Conservation (phyloP, 2,888 invertebrate genomes). For the Macrosiphum euphorbiae region DNA sequence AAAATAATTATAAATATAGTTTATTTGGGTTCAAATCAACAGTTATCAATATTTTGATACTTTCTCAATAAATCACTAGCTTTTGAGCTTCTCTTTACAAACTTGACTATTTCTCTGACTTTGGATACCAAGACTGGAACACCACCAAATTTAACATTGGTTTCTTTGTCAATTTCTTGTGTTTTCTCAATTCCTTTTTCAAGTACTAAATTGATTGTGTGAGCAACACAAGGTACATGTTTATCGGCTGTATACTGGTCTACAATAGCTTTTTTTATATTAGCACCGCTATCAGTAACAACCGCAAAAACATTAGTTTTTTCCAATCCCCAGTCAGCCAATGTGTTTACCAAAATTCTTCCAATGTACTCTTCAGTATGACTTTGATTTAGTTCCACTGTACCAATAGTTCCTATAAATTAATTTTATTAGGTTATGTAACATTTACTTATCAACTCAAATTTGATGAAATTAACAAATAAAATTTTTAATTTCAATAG, state of each 20-base stretch:
- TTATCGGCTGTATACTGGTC: neutral
- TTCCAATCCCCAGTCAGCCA: neutral
- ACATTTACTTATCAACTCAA: neutral
- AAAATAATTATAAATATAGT: neutral
- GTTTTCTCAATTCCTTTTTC: neutral
- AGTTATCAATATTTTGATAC: neutral
- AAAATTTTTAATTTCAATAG: too few species aligned
- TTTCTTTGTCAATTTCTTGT: neutral
- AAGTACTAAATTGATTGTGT: neutral
- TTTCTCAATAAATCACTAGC: neutral
- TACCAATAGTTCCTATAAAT: neutral
- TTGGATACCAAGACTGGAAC: neutral
- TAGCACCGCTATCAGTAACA: neutral
- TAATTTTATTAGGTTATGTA: neutral
- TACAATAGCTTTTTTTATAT: neutral
- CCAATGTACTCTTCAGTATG: neutral
- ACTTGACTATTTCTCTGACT: neutral
- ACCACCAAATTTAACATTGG: neutral
- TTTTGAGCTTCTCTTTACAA: neutral
- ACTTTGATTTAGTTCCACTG: neutral
- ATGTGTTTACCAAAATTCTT: neutral
- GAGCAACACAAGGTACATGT: slow-evolving; percentile 12
- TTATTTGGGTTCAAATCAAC: neutral
- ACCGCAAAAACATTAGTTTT: neutral
- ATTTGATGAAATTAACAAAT: neutral